Percentiles rank a stretch among this genome's conserved stretches.
phyloP scores from a whole-genome alignment of 2,113 vertebrate genomes.

The Oryzias curvinotus region DNA sequence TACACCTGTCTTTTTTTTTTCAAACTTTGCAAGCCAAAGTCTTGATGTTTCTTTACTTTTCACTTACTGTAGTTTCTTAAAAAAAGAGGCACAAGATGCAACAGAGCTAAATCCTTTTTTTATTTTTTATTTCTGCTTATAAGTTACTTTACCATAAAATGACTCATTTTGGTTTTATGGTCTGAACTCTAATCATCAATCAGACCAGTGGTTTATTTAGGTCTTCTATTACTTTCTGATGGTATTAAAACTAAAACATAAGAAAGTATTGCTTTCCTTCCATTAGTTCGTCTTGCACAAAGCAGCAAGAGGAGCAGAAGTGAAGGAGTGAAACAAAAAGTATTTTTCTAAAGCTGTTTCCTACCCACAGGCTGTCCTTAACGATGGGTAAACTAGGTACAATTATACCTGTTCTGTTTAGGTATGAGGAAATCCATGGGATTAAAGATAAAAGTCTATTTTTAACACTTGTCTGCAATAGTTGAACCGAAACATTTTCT shows the following conservation, averaged over 20 bases:
- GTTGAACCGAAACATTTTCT: conserved; percentile 52
- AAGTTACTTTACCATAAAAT: conserved; percentile 32
- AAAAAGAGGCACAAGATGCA: conserved; percentile 39
- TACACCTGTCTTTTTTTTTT: conserved; percentile 22
- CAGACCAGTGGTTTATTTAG: not conserved
- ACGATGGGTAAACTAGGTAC: conserved; percentile 28
- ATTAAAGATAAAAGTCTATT: conserved; percentile 64
- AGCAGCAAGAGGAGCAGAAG: conserved; percentile 13
- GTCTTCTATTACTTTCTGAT: conserved; percentile 5
- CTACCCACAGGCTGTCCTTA: conserved; percentile 38
- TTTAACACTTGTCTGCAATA: conserved; percentile 65
- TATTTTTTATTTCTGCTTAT: conserved; percentile 27
- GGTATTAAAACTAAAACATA: conserved; percentile 21
- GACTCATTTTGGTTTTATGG: conserved; percentile 3
- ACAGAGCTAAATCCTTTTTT: conserved; percentile 24
- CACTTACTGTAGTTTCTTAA: conserved; percentile 22
- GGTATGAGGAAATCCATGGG: conserved; percentile 39
- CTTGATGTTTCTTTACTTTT: conserved; percentile 55
- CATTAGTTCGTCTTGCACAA: conserved; percentile 16
- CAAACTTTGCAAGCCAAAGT: conserved; percentile 76
- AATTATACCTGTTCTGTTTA: conserved; percentile 19
- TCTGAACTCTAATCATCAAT: conserved; percentile 20
- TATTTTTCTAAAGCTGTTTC: conserved; percentile 77
- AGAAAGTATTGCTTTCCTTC: conserved; percentile 42
- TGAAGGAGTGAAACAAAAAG: conserved; percentile 25